These are phyloP conservation scores for Lamprologus ornatipinnis DNA, from an alignment of 2,113 vertebrate species.

Conservation along the genomic window DNA sequence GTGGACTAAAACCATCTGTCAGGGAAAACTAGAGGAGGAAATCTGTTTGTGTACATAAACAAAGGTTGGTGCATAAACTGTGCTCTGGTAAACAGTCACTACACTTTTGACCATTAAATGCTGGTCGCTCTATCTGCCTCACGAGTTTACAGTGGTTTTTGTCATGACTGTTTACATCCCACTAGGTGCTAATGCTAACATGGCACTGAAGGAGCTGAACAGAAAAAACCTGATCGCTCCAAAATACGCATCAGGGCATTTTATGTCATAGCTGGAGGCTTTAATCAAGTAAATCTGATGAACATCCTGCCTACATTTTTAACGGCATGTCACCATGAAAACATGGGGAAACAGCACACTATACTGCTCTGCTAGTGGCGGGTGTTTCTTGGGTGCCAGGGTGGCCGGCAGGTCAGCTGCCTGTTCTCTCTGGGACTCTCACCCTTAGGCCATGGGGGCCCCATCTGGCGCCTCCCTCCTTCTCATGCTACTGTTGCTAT, in stretches of 20 bases:
- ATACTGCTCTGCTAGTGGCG: not conserved
- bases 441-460: not conserved
- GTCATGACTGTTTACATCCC: not conserved
- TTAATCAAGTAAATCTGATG: not conserved
- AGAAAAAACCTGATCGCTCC: not conserved
- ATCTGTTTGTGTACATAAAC: not conserved
- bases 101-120: not conserved
- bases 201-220: not conserved
- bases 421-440: not conserved
- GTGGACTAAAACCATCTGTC: not conserved
- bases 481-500: not conserved
- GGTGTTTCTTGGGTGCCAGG: not conserved
- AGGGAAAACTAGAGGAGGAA: not conserved
- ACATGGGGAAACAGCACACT: not conserved
- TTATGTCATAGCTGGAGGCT: accelerated
- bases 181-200: not conserved
- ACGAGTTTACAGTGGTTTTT: not conserved
- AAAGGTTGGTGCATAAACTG: not conserved
- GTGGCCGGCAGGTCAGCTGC: not conserved
- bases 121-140: not conserved
- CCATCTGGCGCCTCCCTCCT: not conserved
- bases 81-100: not conserved
- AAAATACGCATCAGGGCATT: not conserved
- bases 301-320: not conserved
- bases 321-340: not conserved